Evolutionary conservation across 2,113 vertebrate genomes (phyloP).

Genomic region (Trichomycterus rosablanca): DNA sequence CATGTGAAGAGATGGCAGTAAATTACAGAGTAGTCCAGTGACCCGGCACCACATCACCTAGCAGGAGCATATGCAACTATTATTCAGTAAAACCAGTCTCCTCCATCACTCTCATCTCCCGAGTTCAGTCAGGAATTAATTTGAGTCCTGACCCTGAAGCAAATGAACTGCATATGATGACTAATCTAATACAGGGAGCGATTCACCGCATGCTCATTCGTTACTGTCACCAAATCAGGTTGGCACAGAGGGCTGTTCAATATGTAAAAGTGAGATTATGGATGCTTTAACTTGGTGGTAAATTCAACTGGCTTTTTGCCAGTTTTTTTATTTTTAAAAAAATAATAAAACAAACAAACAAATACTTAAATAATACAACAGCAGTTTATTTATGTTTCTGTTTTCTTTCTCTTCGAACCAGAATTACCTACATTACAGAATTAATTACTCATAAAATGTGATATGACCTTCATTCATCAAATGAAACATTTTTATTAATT

Average conservation of each 20-base stretch:
- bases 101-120: conserved; percentile 46
- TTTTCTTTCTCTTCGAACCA: too few relatives aligned
- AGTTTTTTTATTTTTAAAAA: too few relatives aligned
- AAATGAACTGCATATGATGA: conserved; percentile 62
- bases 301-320: conserved; percentile 3
- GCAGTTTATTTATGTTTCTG: too few relatives aligned
- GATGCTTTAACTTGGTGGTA: conserved; percentile 3
- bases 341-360: too few relatives aligned
- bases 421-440: too few relatives aligned
- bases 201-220: conserved; percentile 50
- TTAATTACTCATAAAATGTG: too few relatives aligned
- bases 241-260: conserved; percentile 31
- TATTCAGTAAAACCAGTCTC: conserved; percentile 59
- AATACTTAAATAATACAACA: too few relatives aligned
- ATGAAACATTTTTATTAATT: too few relatives aligned
- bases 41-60: conserved; percentile 41
- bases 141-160: conserved; percentile 59
- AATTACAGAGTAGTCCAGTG: conserved; percentile 45
- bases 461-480: too few relatives aligned
- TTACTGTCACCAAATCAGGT: conserved; percentile 57
- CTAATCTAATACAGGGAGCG: conserved; percentile 56
- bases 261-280: conserved; percentile 27
- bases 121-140: conserved; percentile 60
- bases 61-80: conserved; percentile 48
- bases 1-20: conserved; percentile 30